Conservation (phyloP, 2,113 vertebrate genomes). For the Furnarius figulus region DNA sequence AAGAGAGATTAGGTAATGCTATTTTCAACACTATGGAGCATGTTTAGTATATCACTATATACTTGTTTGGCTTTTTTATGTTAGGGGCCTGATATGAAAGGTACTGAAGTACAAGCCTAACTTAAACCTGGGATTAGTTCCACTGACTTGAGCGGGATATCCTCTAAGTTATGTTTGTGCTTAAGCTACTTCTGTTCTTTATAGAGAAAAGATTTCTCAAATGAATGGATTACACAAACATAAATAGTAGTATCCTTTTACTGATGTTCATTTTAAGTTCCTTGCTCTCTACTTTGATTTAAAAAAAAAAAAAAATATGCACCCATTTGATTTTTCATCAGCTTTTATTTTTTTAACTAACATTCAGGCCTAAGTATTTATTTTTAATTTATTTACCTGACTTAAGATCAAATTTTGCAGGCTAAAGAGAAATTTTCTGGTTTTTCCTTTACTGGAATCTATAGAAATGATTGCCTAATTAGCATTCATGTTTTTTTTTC, state of each 20-base stretch:
- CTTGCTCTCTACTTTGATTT: background rate
- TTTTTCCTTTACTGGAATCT: background rate
- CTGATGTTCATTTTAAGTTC: background rate
- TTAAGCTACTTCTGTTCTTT: background rate
- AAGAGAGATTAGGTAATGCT: background rate
- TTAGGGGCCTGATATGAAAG: background rate
- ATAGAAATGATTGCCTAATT: background rate
- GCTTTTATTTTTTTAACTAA: background rate
- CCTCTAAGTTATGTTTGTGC: background rate
- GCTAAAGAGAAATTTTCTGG: background rate
- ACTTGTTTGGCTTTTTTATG: background rate
- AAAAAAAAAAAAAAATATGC: background rate
- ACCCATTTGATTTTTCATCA: background rate
- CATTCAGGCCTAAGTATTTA: background rate
- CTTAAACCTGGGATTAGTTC: background rate
- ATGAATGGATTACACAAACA: accelerated
- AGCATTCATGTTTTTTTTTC: background rate
- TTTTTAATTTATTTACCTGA: background rate
- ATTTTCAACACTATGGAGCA: background rate
- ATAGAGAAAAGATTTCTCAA: background rate
- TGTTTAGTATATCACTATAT: background rate
- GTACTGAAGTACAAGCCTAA: background rate
- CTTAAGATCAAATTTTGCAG: background rate
- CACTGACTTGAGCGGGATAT: background rate
- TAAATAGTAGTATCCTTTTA: background rate